Conservation (phyloP, 2,888 invertebrate species). For the Keiferia lycopersicella region DNA sequence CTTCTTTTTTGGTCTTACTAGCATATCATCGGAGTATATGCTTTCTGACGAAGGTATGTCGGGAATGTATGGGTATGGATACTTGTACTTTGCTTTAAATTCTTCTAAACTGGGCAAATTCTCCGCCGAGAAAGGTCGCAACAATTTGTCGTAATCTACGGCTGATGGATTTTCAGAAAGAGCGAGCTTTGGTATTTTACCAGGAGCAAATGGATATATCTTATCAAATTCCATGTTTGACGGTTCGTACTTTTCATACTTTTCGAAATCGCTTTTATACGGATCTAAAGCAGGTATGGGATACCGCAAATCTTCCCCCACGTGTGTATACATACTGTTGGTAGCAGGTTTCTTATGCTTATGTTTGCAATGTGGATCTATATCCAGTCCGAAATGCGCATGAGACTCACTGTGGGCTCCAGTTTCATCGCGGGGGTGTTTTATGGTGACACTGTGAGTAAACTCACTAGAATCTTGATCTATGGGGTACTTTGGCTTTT, state of each 20-base stretch:
- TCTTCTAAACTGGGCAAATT: constrained; percentile 19
- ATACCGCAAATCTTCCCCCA: constrained; percentile 52
- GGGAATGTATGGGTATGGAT: constrained; percentile 49
- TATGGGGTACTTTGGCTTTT: constrained; percentile 56
- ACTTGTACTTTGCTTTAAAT: constrained; percentile 42
- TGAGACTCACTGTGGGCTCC: constrained; percentile 53
- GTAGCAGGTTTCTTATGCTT: constrained; percentile 51
- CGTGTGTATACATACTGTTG: constrained; percentile 44
- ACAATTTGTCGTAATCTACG: constrained; percentile 29
- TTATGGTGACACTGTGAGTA: constrained; percentile 66
- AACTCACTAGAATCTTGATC: constrained; percentile 69
- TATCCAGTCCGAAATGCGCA: constrained; percentile 63
- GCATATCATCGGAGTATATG: constrained; percentile 57
- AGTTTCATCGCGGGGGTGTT: constrained; percentile 62
- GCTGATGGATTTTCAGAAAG: constrained; percentile 36
- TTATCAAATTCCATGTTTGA: constrained; percentile 62
- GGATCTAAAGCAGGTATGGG: constrained; percentile 50
- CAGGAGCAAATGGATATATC: constrained; percentile 31
- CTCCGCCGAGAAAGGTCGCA: constrained; percentile 11
- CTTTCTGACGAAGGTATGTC: constrained; percentile 56
- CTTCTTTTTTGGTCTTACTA: constrained; percentile 63
- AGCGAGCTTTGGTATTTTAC: constrained; percentile 54
- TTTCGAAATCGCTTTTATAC: constrained; percentile 45
- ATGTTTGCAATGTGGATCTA: constrained; percentile 68
- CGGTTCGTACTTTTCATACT: constrained; percentile 61